Evolutionary conservation across 2,888 invertebrate species (phyloP).

Genomic region (Elmis aenea): DNA sequence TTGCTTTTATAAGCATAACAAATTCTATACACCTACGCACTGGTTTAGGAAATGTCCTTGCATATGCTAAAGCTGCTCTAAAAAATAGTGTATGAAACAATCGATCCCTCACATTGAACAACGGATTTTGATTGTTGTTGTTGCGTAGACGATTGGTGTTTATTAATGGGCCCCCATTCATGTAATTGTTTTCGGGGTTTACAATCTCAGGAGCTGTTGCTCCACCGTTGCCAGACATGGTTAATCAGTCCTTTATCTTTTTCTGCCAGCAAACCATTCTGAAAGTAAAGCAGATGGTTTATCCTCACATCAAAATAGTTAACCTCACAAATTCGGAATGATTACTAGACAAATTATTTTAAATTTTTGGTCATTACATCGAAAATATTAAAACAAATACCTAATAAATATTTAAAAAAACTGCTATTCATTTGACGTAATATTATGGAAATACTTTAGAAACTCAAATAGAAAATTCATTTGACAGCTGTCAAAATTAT

Average conservation of each 20-base stretch:
- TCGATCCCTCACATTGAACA: constrained; percentile 83
- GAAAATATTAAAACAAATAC: no score
- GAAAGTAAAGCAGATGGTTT: constrained; percentile 12
- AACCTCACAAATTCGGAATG: no score
- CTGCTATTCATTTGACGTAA: constrained; percentile 18
- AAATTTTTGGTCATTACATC: no score
- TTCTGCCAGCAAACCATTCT: constrained; percentile 8
- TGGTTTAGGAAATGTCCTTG: constrained; percentile 80
- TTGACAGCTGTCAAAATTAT: constrained; percentile 21
- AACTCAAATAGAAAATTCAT: constrained; percentile 11
- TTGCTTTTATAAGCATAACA: constrained; percentile 72
- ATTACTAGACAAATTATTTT: no score
- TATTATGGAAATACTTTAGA: constrained; percentile 10
- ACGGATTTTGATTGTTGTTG: constrained; percentile 65
- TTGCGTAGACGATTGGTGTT: constrained; percentile 51
- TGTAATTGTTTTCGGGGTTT: constrained; percentile 38
- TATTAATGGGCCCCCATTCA: constrained; percentile 54
- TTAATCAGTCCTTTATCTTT: constrained; percentile 3
- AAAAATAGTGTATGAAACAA: constrained; percentile 94
- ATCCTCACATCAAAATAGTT: no score
- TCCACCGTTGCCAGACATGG: constrained; percentile 28
- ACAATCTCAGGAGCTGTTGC: constrained; percentile 27
- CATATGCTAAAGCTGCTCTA: constrained; percentile 87
- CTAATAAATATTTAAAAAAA: no score
- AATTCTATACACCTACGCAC: constrained; percentile 80